Conservation (phyloP, 2,797 vertebrate genomes). For the Gobionotothen gibberifrons region DNA sequence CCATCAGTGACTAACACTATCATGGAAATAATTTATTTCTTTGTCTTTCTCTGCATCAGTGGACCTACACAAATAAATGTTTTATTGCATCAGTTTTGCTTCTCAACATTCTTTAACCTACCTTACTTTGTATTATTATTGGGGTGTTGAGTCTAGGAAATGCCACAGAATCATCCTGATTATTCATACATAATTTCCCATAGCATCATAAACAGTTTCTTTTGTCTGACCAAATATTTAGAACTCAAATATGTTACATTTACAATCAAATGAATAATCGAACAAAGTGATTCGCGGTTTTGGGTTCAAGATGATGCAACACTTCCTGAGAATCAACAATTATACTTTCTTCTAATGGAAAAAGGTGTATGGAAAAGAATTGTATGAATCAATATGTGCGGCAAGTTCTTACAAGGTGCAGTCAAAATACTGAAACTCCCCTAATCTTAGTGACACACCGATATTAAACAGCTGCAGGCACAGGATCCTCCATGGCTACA, state of each 20-base stretch:
- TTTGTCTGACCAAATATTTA: not conserved
- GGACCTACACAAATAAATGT: not conserved
- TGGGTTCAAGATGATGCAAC: not conserved
- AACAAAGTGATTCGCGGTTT: not conserved
- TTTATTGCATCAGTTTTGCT: not conserved
- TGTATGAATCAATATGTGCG: not conserved
- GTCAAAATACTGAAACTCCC: not conserved
- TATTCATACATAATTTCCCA: not conserved
- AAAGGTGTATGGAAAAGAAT: not conserved
- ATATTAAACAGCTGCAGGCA: slow-evolving; percentile 58
- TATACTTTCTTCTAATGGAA: not conserved
- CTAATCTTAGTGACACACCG: slow-evolving; percentile 11
- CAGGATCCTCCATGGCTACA: slow-evolving; percentile 20
- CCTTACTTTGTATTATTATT: not conserved
- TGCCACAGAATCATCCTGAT: not conserved
- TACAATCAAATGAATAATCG: not conserved
- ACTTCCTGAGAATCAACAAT: not conserved
- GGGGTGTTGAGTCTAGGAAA: not conserved
- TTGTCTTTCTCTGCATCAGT: slow-evolving; percentile 2
- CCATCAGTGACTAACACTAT: slow-evolving; percentile 23
- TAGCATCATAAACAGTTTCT: not conserved
- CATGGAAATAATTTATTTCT: slow-evolving; percentile 40
- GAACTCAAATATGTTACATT: not conserved
- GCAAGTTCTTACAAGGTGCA: slow-evolving; percentile 21
- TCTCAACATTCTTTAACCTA: not conserved